Conservation (phyloP, 2,888 invertebrate genomes). For the Operophtera brumata region DNA sequence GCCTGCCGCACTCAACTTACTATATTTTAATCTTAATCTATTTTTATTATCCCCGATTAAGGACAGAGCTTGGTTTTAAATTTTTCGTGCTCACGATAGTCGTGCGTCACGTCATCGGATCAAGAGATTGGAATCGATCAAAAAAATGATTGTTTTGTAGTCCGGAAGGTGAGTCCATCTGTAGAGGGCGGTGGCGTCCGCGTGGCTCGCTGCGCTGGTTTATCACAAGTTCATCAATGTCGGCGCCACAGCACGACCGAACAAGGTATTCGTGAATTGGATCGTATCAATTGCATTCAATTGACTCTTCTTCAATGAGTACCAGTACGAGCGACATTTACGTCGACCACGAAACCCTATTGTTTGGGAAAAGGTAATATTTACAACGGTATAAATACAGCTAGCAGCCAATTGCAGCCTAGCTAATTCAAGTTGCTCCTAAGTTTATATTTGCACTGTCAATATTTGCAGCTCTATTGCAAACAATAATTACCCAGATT, state of each 20-base stretch:
- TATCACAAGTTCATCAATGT: constrained; percentile 28
- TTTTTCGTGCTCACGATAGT: constrained; percentile 14
- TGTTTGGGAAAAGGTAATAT: constrained; percentile 5
- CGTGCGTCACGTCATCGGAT: constrained; percentile 20
- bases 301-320: constrained; percentile 10
- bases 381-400: constrained; percentile 6
- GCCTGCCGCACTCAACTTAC: constrained; percentile 24
- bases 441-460: not conserved
- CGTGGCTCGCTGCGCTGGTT: constrained; percentile 17
- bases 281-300: constrained; percentile 11
- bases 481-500: not conserved
- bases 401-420: constrained; percentile 1
- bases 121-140: constrained; percentile 21
- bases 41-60: constrained; percentile 7
- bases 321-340: not conserved
- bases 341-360: constrained; percentile 10
- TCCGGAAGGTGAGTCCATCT: constrained; percentile 15
- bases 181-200: constrained; percentile 3
- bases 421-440: not conserved
- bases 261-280: constrained; percentile 20
- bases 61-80: not conserved
- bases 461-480: not conserved
- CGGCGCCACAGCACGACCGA: constrained; percentile 21
- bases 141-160: constrained; percentile 7
- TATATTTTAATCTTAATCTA: constrained; percentile 14